A percentile compares a stretch with the other conserved stretches of the same genome.
phyloP scores from a whole-genome alignment of 2,797 vertebrate species.

The Gymnopithys bicolor region DNA sequence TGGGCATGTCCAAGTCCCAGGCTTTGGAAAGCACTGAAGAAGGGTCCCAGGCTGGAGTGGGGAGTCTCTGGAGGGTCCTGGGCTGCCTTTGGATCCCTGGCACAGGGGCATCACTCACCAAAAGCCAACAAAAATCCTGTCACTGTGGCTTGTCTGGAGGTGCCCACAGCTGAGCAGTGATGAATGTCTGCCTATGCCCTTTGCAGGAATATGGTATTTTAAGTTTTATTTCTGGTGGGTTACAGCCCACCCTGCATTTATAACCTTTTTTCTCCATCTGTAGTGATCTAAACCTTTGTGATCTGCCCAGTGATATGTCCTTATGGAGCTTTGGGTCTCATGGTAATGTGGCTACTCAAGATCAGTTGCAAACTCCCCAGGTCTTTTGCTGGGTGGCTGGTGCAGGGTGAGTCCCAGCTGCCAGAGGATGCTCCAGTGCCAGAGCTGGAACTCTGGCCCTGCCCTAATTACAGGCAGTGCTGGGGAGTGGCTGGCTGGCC shows the following conservation, averaged over 20 bases:
- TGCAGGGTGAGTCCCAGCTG: background rate
- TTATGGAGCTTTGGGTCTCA: background rate
- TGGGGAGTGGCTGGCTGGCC: background rate
- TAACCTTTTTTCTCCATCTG: background rate
- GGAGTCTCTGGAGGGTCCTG: background rate
- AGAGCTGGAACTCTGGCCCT: rapidly evolving
- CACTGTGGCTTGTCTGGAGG: background rate
- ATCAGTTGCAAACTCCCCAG: background rate
- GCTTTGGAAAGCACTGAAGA: background rate
- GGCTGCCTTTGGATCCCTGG: background rate
- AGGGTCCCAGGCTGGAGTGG: background rate
- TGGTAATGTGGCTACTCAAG: rapidly evolving
- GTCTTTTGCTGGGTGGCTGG: background rate
- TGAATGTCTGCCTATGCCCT: background rate
- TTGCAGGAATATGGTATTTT: background rate
- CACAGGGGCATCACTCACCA: background rate
- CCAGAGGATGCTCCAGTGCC: background rate
- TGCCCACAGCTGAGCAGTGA: background rate
- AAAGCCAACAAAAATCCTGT: background rate
- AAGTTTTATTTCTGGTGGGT: background rate
- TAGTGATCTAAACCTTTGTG: background rate
- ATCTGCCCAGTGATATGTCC: background rate
- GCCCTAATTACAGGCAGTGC: background rate
- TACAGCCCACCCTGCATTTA: background rate
- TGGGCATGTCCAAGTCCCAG: background rate